phyloP scores from a whole-genome alignment of 2,888 invertebrate genomes.

The Margaritifera margaritifera region DNA sequence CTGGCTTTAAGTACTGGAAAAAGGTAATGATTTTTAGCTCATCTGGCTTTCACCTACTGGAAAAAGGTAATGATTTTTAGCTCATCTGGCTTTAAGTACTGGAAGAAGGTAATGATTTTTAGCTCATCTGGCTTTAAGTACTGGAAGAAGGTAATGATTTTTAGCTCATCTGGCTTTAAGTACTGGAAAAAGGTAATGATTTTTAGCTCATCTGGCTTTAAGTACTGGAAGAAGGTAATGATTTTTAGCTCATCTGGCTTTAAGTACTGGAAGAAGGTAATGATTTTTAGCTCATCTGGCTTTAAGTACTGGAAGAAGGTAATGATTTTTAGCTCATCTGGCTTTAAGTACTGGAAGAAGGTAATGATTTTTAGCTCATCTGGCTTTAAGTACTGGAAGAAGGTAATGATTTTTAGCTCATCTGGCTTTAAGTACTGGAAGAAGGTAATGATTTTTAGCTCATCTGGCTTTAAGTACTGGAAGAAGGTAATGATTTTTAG shows the following conservation, averaged over 20 bases:
- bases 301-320: conserved; percentile 90
- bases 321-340: neutral
- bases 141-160: conserved; percentile 81
- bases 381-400: conserved; percentile 83
- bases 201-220: neutral
- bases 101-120: conserved; percentile 79
- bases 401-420: conserved; percentile 75
- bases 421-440: conserved; percentile 82
- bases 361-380: conserved; percentile 73
- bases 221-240: conserved; percentile 87
- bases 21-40: conserved; percentile 76
- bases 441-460: conserved; percentile 76
- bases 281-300: neutral
- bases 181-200: conserved; percentile 85
- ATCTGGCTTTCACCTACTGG: conserved; percentile 80
- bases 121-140: conserved; percentile 76
- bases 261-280: conserved; percentile 88
- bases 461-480: conserved; percentile 81
- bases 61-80: conserved; percentile 77
- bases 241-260: neutral
- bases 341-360: conserved; percentile 85
- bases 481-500: conserved; percentile 77
- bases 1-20: conserved; percentile 82
- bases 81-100: conserved; percentile 79
- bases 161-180: neutral